Base-by-base conservation (phyloP, 2,797 vertebrate genomes). In the Ispidina picta region DNA sequence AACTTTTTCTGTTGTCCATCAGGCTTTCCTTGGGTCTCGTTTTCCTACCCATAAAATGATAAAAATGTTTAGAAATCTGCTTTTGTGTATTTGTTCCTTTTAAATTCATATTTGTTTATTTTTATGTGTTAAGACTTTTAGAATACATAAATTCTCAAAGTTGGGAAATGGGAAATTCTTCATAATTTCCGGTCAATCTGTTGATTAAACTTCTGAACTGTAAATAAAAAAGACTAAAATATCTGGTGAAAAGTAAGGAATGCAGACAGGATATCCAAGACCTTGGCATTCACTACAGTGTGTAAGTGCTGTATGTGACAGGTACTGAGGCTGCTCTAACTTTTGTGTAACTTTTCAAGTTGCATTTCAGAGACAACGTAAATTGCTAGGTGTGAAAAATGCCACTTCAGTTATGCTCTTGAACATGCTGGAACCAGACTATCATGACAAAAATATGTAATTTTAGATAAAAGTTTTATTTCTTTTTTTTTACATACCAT, bases 381-480 rank as follows among this genome's bases (percentile, higher is more conserved):
- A 83, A 48, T 15, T 73, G n/a, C 56, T 37, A 60, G 9, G 14
- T 51, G 13, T 52, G 44, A 76, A 88, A 87, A 87, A 64, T 19
- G 65, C 10, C 31, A 8, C 48, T 82, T 64, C 31, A 69, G 23
- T 78, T 73, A 78, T 15, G 43, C 56, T 83, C 33, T 82, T 79
- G 31, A 82, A 79, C 81, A 82, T n/a, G 49, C 26, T 85, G 74
- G 43, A 90, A 79, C 86, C 84, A 92, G 79, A 95, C 58, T 93
- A 85, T 77, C 26, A 87, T 93, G 92, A 90, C 88, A 82, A 87
- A 78, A 69, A 82, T 25, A 89, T 14, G 19, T 12, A 51, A 74
- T 73, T 82, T 91, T 82, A 23, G 85, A 84, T 60, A 52, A 63
- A 52, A 48, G 21, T 68, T 93, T 96, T 94, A 91, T 91, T 95